phyloP scores from a whole-genome alignment of 1,140 invertebrate species.

The Andrena cerasifolii region DNA sequence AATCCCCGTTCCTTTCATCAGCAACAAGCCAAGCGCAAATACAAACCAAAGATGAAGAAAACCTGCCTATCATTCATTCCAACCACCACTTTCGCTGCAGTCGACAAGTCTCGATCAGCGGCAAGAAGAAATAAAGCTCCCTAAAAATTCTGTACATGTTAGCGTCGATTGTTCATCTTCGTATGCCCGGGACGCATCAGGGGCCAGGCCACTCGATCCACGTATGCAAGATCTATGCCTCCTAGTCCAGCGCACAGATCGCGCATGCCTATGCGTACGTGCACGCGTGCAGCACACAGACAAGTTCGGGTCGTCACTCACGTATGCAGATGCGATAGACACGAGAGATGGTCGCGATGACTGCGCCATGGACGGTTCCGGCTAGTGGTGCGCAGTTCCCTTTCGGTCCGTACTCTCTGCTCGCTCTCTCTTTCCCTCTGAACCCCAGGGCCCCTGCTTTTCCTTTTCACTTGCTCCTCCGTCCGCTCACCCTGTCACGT shows the following conservation, averaged over 20 bases:
- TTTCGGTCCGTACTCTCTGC: conserved; percentile 70
- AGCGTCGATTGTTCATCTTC: conserved; percentile 14
- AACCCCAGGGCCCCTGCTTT: conserved; percentile 23
- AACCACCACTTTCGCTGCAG: neutral
- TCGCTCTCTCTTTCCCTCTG: conserved; percentile 57
- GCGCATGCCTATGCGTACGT: conserved; percentile 35
- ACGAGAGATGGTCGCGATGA: conserved; percentile 80
- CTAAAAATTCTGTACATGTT: neutral
- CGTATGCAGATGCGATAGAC: conserved; percentile 79
- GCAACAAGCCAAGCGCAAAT: too few species aligned
- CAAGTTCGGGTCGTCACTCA: conserved; percentile 62
- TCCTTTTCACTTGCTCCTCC: conserved; percentile 45
- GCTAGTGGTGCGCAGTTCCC: conserved; percentile 82
- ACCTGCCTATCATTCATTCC: too few species aligned
- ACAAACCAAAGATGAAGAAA: too few species aligned
- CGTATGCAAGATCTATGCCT: conserved; percentile 31
- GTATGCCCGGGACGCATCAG: conserved; percentile 25
- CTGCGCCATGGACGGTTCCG: conserved; percentile 80
- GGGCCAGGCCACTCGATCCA: conserved; percentile 10
- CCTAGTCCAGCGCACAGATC: conserved; percentile 21
- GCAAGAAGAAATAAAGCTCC: neutral
- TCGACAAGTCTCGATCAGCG: neutral
- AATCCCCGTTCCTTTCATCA: too few species aligned
- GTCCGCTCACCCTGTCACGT: conserved; percentile 59
- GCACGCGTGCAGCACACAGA: conserved; percentile 32